A percentile compares a stretch with the other conserved stretches of the same genome.
phyloP scores from a whole-genome alignment of 2,113 vertebrate species.

The Microcebus tavaratra region DNA sequence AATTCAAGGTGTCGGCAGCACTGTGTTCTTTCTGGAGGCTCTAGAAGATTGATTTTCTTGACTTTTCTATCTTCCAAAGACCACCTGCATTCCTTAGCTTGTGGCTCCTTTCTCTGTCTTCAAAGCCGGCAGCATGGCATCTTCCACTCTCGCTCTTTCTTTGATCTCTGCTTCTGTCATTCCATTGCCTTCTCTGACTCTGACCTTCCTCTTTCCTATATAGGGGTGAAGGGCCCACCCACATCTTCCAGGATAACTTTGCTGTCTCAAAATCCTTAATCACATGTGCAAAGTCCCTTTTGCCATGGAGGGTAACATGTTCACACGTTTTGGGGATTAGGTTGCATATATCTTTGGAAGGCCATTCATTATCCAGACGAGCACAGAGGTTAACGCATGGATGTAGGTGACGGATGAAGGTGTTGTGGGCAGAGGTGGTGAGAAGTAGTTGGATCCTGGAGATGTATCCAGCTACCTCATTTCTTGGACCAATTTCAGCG shows the following conservation, averaged over 20 bases:
- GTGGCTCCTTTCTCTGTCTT: not conserved
- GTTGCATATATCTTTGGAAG: not conserved
- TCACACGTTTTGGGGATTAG: not conserved
- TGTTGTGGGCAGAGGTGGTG: not conserved
- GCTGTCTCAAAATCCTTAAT: not conserved
- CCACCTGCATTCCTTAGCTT: not conserved
- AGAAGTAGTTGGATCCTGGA: not conserved
- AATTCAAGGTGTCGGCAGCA: not conserved
- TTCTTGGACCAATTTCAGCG: not conserved
- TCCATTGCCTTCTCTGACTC: not conserved
- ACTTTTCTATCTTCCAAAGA: not conserved
- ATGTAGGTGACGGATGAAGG: not conserved
- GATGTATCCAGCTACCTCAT: not conserved
- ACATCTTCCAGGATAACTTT: not conserved
- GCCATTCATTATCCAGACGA: not conserved
- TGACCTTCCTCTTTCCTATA: not conserved
- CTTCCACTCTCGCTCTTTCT: not conserved
- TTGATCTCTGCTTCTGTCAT: not conserved
- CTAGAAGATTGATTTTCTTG: not conserved
- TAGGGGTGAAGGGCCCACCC: not conserved
- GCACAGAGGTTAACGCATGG: not conserved
- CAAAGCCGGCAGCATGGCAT: not conserved
- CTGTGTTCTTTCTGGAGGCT: not conserved
- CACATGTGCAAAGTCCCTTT: not conserved
- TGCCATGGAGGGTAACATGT: not conserved